Base-by-base conservation (phyloP, 2,113 vertebrate species). In the Callithrix jacchus region DNA sequence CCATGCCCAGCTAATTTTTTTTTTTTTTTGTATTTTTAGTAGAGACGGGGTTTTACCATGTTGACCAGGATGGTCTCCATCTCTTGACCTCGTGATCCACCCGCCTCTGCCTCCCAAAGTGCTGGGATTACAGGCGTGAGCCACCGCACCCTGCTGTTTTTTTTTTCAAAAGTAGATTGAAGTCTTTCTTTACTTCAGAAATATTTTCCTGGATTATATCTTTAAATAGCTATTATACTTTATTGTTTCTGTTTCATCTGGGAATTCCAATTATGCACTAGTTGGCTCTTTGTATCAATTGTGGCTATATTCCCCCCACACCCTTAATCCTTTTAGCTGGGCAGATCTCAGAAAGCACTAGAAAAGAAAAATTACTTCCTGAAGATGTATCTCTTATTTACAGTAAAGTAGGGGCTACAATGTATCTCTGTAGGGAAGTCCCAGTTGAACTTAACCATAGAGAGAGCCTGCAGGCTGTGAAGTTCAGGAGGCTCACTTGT, bases 171-270 rank as follows among this genome's bases (percentile, higher is more conserved):
- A 17, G 14, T 73, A 64, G 16, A 45, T 64, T 80, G 11, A 79
- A 79, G 47, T 87, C 64, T 11, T 92, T 82, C 86, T 49, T 86
- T 90, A 70, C 30, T 61, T 87, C 27, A 83, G 47, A 81, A 95
- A 73, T 27, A 74, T 73, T 87, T 85, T 87, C 83, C 76, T 47
- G 84, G 56, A 58, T 45, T 84, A 23, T 30, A 16, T 91, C 47
- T 56, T 89, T 85, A 89, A 58, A 35, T 47, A 47, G 42, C 64
- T 79, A 11, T 56, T 79, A 37, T 56, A 83, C 64, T 71, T 56
- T 32, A 71, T 47, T 88, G 88, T 64, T 84, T 79, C 68, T 82
- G 17, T 71, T 58, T 61, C 25, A 17, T 73, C 79, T 37, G 37
- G n/a, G 37, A 5, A 88, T 73, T 94, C 61, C 52, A 79, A 0